A percentile compares a stretch with the other conserved stretches of the same genome.
These are phyloP conservation scores for Conus ventricosus DNA, from an alignment of 1,140 invertebrate genomes.

Conservation along the genomic window DNA sequence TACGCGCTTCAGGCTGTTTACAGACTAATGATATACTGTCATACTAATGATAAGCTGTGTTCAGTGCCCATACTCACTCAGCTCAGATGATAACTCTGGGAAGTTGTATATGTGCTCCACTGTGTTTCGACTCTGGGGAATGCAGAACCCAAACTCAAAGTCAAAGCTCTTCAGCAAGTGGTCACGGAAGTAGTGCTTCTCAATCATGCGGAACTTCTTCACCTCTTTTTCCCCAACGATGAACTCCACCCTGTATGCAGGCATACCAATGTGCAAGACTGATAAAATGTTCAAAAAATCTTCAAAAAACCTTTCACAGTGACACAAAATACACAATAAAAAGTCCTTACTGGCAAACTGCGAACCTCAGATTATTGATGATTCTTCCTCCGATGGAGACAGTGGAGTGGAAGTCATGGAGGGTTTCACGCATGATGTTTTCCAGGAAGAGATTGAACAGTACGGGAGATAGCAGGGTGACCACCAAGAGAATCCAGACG, in stretches of 20 bases:
- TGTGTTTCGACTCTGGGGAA: constrained; percentile 97
- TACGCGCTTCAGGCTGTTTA: no score
- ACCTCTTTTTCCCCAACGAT: constrained; percentile 93
- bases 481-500: no score
- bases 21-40: no score
- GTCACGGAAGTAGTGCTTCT: constrained; percentile 96
- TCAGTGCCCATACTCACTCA: constrained; percentile 81
- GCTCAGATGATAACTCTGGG: constrained; percentile 88
- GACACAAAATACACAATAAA: background rate
- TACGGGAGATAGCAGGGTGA: no score
- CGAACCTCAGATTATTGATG: no score
- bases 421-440: no score
- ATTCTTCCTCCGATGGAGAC: no score
- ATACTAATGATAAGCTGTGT: no score
- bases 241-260: constrained; percentile 90
- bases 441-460: no score
- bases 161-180: constrained; percentile 98
- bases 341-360: background rate
- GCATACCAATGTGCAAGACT: no score
- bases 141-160: constrained; percentile 99
- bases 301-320: background rate
- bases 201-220: constrained; percentile 98
- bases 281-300: background rate
- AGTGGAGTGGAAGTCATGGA: no score
- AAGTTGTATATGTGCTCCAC: constrained; percentile 99